Percentiles rank a stretch among this genome's conserved stretches.
Evolutionary conservation across 2,113 vertebrate genomes (phyloP).

Genomic region (Buteo buteo): DNA sequence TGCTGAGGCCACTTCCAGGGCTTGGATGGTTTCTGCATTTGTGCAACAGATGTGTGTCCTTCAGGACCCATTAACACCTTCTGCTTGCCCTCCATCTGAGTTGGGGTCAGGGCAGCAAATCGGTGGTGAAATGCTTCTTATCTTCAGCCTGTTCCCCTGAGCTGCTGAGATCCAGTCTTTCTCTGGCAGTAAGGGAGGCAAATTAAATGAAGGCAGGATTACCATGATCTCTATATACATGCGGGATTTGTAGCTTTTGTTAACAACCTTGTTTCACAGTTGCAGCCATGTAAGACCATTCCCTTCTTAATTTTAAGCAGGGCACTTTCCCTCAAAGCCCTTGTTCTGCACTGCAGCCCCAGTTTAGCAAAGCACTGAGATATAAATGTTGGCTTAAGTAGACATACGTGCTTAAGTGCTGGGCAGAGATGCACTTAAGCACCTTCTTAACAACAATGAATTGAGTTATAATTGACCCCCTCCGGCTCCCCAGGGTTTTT

Average conservation of each 20-base stretch:
- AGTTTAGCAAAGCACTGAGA: background rate
- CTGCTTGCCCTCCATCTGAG: background rate
- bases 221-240: background rate
- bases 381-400: background rate
- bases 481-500: rapidly evolving
- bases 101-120: background rate
- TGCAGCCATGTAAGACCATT: background rate
- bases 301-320: background rate
- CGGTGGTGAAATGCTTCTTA: background rate
- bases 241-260: conserved; percentile 7
- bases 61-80: background rate
- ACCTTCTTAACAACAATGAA: background rate
- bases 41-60: background rate
- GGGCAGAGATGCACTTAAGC: background rate
- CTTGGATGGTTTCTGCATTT: background rate
- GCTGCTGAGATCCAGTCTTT: background rate
- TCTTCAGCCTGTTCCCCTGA: background rate
- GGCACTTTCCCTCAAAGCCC: background rate
- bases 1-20: background rate
- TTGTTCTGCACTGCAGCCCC: background rate
- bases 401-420: background rate
- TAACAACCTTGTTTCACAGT: background rate
- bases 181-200: background rate
- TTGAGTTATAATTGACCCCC: background rate
- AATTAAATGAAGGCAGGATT: background rate